Evolutionary conservation across 1,140 invertebrate species (phyloP), one percentile per base, ranked within the genome.

Genomic region (Drosophila nigrodunni): DNA sequence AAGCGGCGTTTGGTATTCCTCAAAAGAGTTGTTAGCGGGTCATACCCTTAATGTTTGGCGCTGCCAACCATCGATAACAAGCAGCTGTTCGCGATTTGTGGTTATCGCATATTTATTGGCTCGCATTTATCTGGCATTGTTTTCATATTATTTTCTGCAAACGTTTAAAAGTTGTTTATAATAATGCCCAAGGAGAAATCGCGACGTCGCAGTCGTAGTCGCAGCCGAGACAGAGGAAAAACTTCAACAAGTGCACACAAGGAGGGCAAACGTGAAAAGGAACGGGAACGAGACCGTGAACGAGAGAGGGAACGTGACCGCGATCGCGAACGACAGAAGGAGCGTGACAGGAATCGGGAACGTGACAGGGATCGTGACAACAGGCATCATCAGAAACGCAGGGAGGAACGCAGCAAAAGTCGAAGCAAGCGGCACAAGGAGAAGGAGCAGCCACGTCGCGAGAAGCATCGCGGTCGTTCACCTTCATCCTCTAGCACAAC

Each of bases 151-250:
- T 71, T 57, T 55, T 55, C 55, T 18, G 58, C 39, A 82, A 88
- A 82, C 72, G 61, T 47, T 50, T 66, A 6, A 11, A 18, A 66
- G 44, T 69, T 13, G 21, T 9, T 25, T 10, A 18, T 10, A n/a
- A 68, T 49, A 30, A 88, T 88, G 83, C 83, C 83, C 39, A 89
- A 78, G 8, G 80, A 83, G 15, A 89, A 74, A 44, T 70, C 70
- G 13, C 59, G 82, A 18, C 70, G 57, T 21, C 62, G 78, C 4
- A 85, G 77, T 47, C 77, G 80, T 18, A 83, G 72, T 54, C 74
- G 74, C 13, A 80, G 81, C 15, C 52, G 79, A 0, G 69, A 77
- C 21, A 77, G 34, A 30, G 25, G 25, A 34, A 70, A 49, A 9
- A 52, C 15, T 6, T 49, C 41, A 5, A 15, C 25, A 11, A 5